phyloP scores from a whole-genome alignment of 2,888 invertebrate species.

The Anoplius nigerrimus region DNA sequence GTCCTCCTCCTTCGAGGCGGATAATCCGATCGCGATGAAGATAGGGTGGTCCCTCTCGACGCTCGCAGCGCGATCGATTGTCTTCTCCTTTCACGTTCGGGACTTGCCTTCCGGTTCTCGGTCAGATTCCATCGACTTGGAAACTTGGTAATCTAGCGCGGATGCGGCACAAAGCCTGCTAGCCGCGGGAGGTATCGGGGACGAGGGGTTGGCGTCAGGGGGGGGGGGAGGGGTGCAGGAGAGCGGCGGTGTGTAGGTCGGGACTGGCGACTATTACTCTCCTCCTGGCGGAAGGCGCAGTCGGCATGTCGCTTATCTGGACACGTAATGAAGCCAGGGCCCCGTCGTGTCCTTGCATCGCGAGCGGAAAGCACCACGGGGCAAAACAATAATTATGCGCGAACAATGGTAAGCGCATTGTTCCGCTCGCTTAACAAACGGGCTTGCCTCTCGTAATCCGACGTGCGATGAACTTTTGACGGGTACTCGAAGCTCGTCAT shows the following conservation, averaged over 20 bases:
- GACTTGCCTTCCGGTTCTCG: not conserved
- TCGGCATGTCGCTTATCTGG: slow-evolving; percentile 18
- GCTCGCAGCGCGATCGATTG: too few species aligned
- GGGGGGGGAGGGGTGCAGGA: not conserved
- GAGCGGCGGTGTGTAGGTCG: not conserved
- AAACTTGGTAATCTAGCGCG: slow-evolving; percentile 38
- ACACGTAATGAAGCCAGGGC: slow-evolving; percentile 15
- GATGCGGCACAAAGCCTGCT: slow-evolving; percentile 19
- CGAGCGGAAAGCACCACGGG: slow-evolving; percentile 4
- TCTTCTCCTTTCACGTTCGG: too few species aligned
- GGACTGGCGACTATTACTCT: too few species aligned
- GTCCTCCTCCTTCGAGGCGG: too few species aligned
- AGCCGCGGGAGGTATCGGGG: not conserved
- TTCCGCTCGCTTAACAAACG: slow-evolving; percentile 19
- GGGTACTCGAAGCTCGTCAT: slow-evolving; percentile 1
- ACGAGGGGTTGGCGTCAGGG: not conserved
- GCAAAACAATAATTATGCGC: slow-evolving; percentile 38
- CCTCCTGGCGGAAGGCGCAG: not conserved
- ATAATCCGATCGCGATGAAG: too few species aligned
- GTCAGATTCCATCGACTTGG: slow-evolving; percentile 17
- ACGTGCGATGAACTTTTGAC: slow-evolving; percentile 8
- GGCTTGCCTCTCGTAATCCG: slow-evolving; percentile 6
- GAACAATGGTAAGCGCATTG: slow-evolving; percentile 27
- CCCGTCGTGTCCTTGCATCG: not conserved
- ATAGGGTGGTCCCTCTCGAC: too few species aligned